Conservation (phyloP, 2,797 vertebrate genomes). For the Phrynocephalus forsythii region DNA sequence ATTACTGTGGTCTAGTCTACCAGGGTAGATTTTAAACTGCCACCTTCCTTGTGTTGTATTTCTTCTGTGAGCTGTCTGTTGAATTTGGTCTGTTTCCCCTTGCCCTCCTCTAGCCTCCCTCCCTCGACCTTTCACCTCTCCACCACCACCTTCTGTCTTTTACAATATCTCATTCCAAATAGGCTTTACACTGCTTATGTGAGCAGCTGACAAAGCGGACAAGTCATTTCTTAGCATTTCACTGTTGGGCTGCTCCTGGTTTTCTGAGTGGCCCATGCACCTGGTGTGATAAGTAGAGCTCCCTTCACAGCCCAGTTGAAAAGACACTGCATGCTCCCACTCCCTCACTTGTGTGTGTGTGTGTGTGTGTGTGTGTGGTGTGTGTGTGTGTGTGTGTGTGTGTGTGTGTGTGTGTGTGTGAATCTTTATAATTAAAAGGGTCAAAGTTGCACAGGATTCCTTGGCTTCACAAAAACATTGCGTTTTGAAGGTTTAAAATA, state of each 20-base stretch:
- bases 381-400: slow-evolving; percentile 58
- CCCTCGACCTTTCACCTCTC: slow-evolving; percentile 11
- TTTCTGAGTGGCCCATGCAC: slow-evolving; percentile 77
- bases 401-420: slow-evolving; percentile 57
- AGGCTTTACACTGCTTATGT: slow-evolving; percentile 71
- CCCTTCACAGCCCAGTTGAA: slow-evolving; percentile 73
- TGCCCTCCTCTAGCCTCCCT: not conserved
- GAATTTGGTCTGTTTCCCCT: rapidly evolving
- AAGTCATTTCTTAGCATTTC: slow-evolving; percentile 79
- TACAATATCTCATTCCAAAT: slow-evolving; percentile 70
- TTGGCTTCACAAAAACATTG: slow-evolving; percentile 56
- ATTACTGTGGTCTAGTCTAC: not conserved
- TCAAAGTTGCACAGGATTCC: slow-evolving; percentile 61
- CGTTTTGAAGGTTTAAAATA: slow-evolving; percentile 49
- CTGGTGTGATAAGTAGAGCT: slow-evolving; percentile 78
- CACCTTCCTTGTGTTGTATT: not conserved
- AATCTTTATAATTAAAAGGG: slow-evolving; percentile 75
- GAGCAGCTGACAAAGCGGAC: slow-evolving; percentile 80
- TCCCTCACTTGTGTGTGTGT: slow-evolving; percentile 47
- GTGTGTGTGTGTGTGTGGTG: slow-evolving; percentile 53
- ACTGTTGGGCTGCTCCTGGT: slow-evolving; percentile 69
- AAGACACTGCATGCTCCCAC: slow-evolving; percentile 53
- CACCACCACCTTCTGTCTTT: slow-evolving; percentile 53
- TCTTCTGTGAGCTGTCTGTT: not conserved
- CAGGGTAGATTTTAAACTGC: not conserved